Conservation (phyloP, 2,113 vertebrate species). For the Phalacrocorax pelagicus region DNA sequence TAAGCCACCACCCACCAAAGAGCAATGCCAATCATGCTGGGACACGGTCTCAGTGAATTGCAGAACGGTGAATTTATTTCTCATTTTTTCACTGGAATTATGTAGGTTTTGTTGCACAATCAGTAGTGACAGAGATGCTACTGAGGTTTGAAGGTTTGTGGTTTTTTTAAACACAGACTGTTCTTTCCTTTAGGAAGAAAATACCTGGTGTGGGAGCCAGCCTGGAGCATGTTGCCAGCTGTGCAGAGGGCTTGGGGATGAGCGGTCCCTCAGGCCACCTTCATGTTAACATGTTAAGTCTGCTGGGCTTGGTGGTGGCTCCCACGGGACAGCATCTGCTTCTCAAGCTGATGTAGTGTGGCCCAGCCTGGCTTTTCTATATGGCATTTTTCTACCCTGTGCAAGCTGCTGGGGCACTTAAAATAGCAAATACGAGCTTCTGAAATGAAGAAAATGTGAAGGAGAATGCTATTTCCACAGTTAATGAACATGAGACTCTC, state of each 20-base stretch:
- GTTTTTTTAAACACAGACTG: not conserved
- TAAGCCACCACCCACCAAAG: not conserved
- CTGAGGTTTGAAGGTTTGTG: not conserved
- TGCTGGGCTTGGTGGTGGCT: not conserved
- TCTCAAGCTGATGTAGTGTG: not conserved
- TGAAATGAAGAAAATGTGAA: not conserved
- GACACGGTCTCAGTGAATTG: not conserved
- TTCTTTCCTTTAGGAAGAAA: not conserved
- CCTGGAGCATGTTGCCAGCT: rapidly evolving
- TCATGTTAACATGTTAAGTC: not conserved
- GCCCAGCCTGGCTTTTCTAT: not conserved
- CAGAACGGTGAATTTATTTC: not conserved
- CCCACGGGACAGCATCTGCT: not conserved
- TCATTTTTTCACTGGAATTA: not conserved
- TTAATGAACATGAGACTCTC: not conserved
- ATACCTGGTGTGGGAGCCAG: not conserved
- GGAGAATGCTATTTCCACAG: not conserved
- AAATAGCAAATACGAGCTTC: not conserved
- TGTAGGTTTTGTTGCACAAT: not conserved
- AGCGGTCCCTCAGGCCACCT: not conserved
- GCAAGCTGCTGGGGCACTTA: not conserved
- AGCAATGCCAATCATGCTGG: rapidly evolving
- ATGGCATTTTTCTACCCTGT: not conserved
- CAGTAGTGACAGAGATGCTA: not conserved
- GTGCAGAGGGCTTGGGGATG: not conserved